Evolutionary conservation across 92 coral and sea anemone species (phyloP), one percentile per base, ranked within the genome.

Genomic region (Parazoanthus atlanticus): DNA sequence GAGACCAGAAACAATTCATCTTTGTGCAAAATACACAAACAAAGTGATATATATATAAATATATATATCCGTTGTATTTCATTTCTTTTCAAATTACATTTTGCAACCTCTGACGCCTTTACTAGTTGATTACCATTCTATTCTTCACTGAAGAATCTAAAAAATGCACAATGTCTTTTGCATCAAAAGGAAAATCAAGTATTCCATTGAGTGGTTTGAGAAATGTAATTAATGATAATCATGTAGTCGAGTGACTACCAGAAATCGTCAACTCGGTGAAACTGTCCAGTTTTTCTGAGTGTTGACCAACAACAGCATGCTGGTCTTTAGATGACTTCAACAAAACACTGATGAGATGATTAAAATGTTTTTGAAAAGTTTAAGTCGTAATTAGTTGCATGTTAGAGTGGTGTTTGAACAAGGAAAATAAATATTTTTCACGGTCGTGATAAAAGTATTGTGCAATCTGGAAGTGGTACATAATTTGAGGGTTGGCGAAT

Each of bases 81-180:
- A 61, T 61, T 61, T 61, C 26, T 61, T 19, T 61, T 25, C 69
- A 19, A 19, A 61, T 61, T 61, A 19, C 8, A 61, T 61, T 61
- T 61, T 61, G 8, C 8, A 19, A 61, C 26, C 7, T 61, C 69
- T 21, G 69, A 7, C 7, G 17, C 69, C 21, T 61, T 61, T 7
- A 61, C 69, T 4, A 72, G 78, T 54, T 67, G 49, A 19, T 69
- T 69, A 16, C 36, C 28, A 12, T n/a, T 84, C 34, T 33, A 54
- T 71, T 84, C 87, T 84, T 84, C 87, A 29, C 65, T 84, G 87
- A 84, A 84, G 87, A 84, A 69, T 71, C 66, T 28, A 9, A 69
- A 69, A 41, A 69, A 72, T 84, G 87, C 87, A 84, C 87, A 69
- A 83, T 38, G 87, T 84, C 87, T 84, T 84, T 84, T 84, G 87